Percentiles rank a stretch among this genome's conserved stretches.
Conservation (phyloP, 2,797 vertebrate species). For the Micropoecilia bifurca region DNA sequence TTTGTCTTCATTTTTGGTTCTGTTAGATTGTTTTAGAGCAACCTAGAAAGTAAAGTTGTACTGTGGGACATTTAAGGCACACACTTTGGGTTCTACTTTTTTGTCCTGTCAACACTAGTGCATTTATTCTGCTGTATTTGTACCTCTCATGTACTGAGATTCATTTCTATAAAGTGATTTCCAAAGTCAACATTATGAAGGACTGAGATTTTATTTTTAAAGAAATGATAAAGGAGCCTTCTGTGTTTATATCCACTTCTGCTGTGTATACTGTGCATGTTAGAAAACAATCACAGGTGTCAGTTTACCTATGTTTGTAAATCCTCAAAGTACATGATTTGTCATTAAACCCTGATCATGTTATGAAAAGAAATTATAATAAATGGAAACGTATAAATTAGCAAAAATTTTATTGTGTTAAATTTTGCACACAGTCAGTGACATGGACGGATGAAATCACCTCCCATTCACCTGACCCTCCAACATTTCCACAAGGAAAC, state of each 20-base stretch:
- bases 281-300: background rate
- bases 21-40: background rate
- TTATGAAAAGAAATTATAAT: background rate
- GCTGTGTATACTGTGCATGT: background rate
- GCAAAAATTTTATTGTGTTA: background rate
- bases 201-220: background rate
- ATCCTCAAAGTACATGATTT: background rate
- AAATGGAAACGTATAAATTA: background rate
- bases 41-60: background rate
- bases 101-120: background rate
- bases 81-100: background rate
- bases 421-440: background rate
- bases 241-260: background rate
- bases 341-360: background rate
- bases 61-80: background rate
- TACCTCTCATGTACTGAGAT: background rate
- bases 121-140: background rate
- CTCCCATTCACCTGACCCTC: background rate
- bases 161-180: background rate
- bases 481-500: no score
- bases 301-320: background rate
- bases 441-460: background rate
- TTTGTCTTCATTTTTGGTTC: constrained; percentile 15
- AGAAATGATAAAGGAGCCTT: background rate
- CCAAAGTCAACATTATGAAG: background rate